Evolutionary conservation across 2,888 invertebrate species (phyloP), one percentile per base, ranked within the genome.

Genomic region (Ormyrus pomaceus): DNA sequence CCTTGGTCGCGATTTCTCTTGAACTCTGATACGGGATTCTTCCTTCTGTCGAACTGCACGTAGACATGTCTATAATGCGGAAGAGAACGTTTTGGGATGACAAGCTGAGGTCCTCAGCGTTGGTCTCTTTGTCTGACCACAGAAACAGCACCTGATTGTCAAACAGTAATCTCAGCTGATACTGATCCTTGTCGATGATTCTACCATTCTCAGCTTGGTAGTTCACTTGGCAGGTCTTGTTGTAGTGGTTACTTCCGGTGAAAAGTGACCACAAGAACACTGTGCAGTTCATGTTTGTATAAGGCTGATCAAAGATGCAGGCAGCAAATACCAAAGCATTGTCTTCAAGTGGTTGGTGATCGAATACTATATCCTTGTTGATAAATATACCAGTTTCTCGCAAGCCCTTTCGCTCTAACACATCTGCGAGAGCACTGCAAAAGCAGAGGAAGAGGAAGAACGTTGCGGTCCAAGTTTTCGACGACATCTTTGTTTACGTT

Each of bases 261-360:
- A 19, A n/a, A 7, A 59, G 59, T 5, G 45, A 19, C 46, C 59
- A 10, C 5, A 72, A 34, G 50, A 53, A 10, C 1, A 78, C 10
- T 6, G 53, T 19, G 13, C 77, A 78, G 9, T 62, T 72, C 58
- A 78, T 64, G 7, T 13, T 45, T 9, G 34, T n/a, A 6, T 50
- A 13, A 8, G 9, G 2, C 0, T 19, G 45, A 5, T 34, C 6
- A 7, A 59, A 46, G 13, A 53, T 34, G 56, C 72, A 78, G 1
- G 59, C 19, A 1, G 65, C 71, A n/a, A 56, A 78, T 0, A 59
- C 13, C 53, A 78, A 56, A 5, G 48, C 53, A 45, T 59, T 66
- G 34, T 58, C 19, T n/a, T 78, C 70, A 2, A 77, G 7, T n/a
- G 77, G 69, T 3, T 70, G 64, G 13, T 62, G 19, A 50, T 77